Evolutionary conservation across 2,113 vertebrate genomes (phyloP), one percentile per base, ranked within the genome.

Genomic region (Turnix velox): DNA sequence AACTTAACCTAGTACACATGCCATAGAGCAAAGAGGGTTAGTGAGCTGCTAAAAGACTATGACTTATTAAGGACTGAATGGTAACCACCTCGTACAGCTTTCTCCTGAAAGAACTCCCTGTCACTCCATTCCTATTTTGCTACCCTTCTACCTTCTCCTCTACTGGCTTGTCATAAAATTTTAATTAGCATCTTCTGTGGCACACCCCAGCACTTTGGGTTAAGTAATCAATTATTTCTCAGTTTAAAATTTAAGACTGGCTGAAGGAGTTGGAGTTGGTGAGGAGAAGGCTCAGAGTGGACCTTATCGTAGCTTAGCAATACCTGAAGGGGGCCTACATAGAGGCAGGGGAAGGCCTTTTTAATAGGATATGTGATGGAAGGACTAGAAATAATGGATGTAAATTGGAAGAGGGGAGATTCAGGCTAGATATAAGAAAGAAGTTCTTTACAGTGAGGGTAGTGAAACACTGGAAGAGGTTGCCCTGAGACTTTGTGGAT

Each of bases 1-100:
- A 24, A 30, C 25, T 23, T 45, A 39, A 9, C 11, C 24, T 63
- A 35, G 28, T 0, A 4, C 10, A 18, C 0, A 1, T 55, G 10
- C 25, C 18, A 20, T 18, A 30, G 18, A 58, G 24, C 62, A 39
- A 30, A 75, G 48, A n/a, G 20, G 80, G 33, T 31, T 37, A 81
- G 30, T 16, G 24, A 81, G 14, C n/a, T 69, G 19, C 23, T 82
- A 31, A 45, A 78, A 59, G 40, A 9, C 39, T 59, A 7, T 33
- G 22, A 45, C 19, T 71, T 86, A 33, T 9, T 31, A 59, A 88
- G n/a, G 49, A n/a, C 25, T 69, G 37, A 42, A 14, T 24, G 18
- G 7, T 25, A 69, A 17, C 43, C 55, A 45, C 33, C 24, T 71
- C 27, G 19, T 37, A 54, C 14, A 16, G 11, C 22, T 58, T 76